Percentiles rank a stretch among this genome's conserved stretches.
Conservation (phyloP, 1,140 invertebrate genomes). For the Onthophagus taurus region DNA sequence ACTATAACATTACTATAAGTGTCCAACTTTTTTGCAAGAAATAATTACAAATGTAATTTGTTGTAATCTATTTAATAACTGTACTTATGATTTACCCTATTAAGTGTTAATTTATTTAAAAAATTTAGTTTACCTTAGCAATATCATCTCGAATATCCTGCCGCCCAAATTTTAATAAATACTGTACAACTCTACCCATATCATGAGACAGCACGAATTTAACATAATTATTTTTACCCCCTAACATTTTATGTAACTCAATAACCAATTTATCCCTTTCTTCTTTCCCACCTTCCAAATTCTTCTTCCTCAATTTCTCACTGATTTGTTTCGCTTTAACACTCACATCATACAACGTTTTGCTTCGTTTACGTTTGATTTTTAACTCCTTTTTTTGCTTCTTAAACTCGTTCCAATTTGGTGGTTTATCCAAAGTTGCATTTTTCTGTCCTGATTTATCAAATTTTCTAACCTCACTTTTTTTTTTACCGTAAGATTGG, state of each 20-base stretch:
- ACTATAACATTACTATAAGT: too few relatives aligned
- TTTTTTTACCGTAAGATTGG: too few relatives aligned
- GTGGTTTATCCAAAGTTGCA: slow-evolving; percentile 23
- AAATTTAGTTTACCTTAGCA: slow-evolving; percentile 47
- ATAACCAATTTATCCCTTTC: slow-evolving; percentile 57
- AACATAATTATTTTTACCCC: slow-evolving; percentile 51
- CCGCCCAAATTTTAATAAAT: slow-evolving; percentile 66
- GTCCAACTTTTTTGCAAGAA: background rate
- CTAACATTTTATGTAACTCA: slow-evolving; percentile 61
- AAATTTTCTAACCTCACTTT: too few relatives aligned
- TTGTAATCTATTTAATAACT: background rate
- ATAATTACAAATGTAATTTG: background rate
- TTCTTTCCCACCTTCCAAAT: slow-evolving; percentile 46
- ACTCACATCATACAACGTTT: slow-evolving; percentile 56
- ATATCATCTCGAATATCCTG: slow-evolving; percentile 58
- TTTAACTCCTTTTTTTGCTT: slow-evolving; percentile 61
- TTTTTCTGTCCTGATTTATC: too few relatives aligned
- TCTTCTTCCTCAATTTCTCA: slow-evolving; percentile 61
- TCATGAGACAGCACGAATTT: slow-evolving; percentile 79
- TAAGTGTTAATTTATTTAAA: background rate
- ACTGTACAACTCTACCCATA: slow-evolving; percentile 80
- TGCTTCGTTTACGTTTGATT: slow-evolving; percentile 46
- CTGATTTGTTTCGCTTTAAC: slow-evolving; percentile 65
- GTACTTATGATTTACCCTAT: background rate
- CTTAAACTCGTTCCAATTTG: slow-evolving; percentile 63